Conservation (phyloP, 2,113 vertebrate species). For the Mustela nigripes region DNA sequence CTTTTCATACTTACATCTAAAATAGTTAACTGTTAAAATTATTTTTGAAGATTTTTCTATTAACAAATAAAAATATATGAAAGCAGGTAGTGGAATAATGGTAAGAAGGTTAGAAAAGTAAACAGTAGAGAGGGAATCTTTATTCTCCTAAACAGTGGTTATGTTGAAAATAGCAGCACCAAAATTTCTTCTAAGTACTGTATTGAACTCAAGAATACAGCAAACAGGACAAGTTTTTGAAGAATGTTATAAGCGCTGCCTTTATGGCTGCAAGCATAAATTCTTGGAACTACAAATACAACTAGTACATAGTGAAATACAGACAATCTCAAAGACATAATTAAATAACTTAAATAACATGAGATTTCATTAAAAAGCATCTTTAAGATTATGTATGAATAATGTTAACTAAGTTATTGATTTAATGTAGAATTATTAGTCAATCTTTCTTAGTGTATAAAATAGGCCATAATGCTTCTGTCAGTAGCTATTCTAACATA, state of each 20-base stretch:
- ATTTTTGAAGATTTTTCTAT: neutral
- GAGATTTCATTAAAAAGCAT: neutral
- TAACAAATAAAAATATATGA: slow-evolving; percentile 28
- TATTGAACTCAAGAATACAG: neutral
- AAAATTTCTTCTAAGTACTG: slow-evolving; percentile 4
- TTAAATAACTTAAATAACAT: slow-evolving; percentile 14
- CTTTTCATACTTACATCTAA: neutral
- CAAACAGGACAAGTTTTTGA: neutral
- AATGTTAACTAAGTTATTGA: neutral
- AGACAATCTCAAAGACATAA: neutral
- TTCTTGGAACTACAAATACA: neutral
- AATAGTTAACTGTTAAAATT: neutral
- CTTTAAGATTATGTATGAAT: neutral
- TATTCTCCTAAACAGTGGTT: neutral
- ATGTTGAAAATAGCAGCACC: neutral
- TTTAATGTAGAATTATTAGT: neutral
- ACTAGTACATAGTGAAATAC: neutral
- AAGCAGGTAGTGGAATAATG: neutral
- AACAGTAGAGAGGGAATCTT: neutral
- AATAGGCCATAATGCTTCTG: neutral
- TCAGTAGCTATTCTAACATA: slow-evolving; percentile 16
- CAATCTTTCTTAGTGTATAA: neutral
- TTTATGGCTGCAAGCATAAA: neutral
- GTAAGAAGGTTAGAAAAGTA: neutral
- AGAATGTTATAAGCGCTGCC: neutral